These are phyloP conservation scores for Vidua chalybeata DNA, from an alignment of 2,113 vertebrate species.

Conservation along the genomic window DNA sequence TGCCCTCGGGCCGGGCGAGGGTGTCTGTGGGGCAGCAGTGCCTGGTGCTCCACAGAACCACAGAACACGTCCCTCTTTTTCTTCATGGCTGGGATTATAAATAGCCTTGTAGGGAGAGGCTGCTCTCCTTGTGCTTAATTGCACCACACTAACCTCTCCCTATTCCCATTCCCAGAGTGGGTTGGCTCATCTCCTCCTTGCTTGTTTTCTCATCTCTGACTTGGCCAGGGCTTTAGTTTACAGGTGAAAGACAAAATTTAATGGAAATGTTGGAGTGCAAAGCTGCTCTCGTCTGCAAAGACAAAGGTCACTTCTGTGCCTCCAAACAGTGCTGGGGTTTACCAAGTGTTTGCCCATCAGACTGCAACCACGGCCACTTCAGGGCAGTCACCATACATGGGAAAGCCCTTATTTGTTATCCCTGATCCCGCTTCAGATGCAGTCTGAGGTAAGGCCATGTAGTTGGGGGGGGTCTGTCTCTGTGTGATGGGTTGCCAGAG, in stretches of 20 bases:
- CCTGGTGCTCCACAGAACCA: neutral
- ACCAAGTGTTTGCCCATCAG: accelerated
- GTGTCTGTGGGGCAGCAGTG: neutral
- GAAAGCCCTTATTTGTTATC: neutral
- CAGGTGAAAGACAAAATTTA: neutral
- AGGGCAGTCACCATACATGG: neutral
- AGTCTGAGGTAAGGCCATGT: neutral
- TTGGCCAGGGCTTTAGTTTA: neutral
- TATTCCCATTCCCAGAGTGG: accelerated
- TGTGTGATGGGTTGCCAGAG: neutral
- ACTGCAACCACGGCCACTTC: accelerated
- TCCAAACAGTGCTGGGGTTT: neutral
- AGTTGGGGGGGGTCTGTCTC: neutral
- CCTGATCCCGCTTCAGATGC: neutral
- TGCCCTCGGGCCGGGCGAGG: accelerated
- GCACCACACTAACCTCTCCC: neutral
- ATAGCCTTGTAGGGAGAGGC: accelerated
- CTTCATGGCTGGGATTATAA: accelerated
- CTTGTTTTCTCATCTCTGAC: neutral
- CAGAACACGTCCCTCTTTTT: accelerated
- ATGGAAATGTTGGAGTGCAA: accelerated
- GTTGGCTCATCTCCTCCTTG: neutral
- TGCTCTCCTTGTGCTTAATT: neutral
- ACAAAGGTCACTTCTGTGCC: neutral
- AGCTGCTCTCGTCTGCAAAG: accelerated